These are phyloP conservation scores for Hyperoodon ampullatus DNA, from an alignment of 2,113 vertebrate species.

Conservation along the genomic window DNA sequence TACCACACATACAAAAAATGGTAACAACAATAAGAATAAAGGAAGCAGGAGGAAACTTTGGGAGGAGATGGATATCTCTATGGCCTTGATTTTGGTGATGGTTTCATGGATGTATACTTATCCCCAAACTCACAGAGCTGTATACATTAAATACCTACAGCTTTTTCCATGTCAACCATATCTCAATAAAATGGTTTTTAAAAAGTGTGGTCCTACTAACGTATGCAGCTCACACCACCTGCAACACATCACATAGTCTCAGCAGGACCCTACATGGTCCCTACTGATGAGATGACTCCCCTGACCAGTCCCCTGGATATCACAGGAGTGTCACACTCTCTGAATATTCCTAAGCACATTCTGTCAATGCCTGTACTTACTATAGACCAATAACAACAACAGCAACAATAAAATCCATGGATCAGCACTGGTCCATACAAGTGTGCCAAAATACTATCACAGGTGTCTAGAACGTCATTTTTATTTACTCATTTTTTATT, in stretches of 20 bases:
- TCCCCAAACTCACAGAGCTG: no score
- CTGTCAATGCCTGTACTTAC: not conserved
- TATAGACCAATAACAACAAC: not conserved
- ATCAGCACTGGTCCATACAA: not conserved
- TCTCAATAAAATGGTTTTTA: not conserved
- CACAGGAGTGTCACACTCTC: not conserved
- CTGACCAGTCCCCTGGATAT: not conserved
- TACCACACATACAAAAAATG: not conserved
- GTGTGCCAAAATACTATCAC: not conserved
- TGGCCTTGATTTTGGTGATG: not conserved
- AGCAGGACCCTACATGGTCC: accelerated
- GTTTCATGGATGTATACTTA: not conserved
- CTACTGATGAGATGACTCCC: not conserved
- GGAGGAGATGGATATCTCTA: not conserved
- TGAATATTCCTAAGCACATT: not conserved
- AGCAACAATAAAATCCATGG: not conserved
- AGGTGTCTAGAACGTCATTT: not conserved
- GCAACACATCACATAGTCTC: not conserved
- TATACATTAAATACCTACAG: not conserved
- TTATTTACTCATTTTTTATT: not conserved
- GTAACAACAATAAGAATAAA: not conserved
- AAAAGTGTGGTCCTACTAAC: not conserved
- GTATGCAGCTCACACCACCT: not conserved
- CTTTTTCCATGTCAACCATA: not conserved
- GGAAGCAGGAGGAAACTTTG: not conserved